These are phyloP conservation scores for Polydrusus cervinus DNA, from an alignment of 2,888 invertebrate genomes.

Conservation along the genomic window DNA sequence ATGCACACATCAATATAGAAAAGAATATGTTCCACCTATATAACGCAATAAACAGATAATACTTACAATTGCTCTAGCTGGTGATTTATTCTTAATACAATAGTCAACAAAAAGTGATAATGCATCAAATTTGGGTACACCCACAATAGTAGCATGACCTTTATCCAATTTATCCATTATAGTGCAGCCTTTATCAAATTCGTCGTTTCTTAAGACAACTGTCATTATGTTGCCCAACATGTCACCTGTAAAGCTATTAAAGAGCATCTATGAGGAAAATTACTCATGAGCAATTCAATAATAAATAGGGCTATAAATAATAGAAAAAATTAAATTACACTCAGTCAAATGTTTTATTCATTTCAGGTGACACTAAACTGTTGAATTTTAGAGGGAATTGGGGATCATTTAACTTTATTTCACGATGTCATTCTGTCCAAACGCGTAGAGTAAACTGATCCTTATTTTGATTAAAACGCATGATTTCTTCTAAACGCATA, in stretches of 20 bases:
- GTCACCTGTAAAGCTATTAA: constrained; percentile 74
- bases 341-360: no score
- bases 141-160: constrained; percentile 73
- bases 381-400: no score
- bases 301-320: no score
- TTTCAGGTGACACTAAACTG: no score
- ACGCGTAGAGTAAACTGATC: no score
- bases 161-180: constrained; percentile 74
- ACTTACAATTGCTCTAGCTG: constrained; percentile 74
- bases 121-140: constrained; percentile 73
- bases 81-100: constrained; percentile 73
- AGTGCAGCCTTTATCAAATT: constrained; percentile 73
- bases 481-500: no score
- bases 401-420: no score
- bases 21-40: not conserved
- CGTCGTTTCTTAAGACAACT: constrained; percentile 70
- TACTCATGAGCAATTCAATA: no score
- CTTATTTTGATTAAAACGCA: no score
- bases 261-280: not conserved
- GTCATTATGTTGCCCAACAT: constrained; percentile 77
- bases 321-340: no score
- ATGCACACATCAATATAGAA: no score
- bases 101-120: constrained; percentile 74
- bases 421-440: no score
- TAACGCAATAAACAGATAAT: not conserved